These are phyloP conservation scores for Ormyrus pomaceus DNA, from an alignment of 2,888 invertebrate species.

Conservation along the genomic window DNA sequence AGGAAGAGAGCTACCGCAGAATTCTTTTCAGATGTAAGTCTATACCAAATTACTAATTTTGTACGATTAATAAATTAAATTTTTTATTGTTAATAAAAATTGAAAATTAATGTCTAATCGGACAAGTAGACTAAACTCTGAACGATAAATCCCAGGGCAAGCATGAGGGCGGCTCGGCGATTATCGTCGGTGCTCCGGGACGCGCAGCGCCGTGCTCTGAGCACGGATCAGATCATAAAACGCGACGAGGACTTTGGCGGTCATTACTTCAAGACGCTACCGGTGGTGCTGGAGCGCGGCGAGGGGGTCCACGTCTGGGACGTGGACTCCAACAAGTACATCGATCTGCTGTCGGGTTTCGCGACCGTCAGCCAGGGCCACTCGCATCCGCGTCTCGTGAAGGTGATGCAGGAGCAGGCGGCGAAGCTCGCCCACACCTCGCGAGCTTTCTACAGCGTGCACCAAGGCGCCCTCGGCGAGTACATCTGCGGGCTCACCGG, in stretches of 20 bases:
- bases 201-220: constrained; percentile 58
- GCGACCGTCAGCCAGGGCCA: constrained; percentile 90
- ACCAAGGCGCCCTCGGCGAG: constrained; percentile 86
- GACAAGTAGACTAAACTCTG: no score
- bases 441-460: constrained; percentile 85
- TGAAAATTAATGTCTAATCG: no score
- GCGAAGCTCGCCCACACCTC: constrained; percentile 84
- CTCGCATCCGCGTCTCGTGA: constrained; percentile 84
- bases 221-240: constrained; percentile 73
- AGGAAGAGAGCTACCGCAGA: no score
- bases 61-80: no score
- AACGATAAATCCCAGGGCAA: background rate
- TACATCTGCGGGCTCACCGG: constrained; percentile 83
- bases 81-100: no score
- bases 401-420: constrained; percentile 79
- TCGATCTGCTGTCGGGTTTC: constrained; percentile 88
- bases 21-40: no score
- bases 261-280: constrained; percentile 84
- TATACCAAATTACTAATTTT: no score
- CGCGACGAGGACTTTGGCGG: constrained; percentile 82
- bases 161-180: constrained; percentile 27
- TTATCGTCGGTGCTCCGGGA: background rate
- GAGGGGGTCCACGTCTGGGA: constrained; percentile 88
- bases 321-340: constrained; percentile 86
- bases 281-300: constrained; percentile 81